A percentile compares a stretch with the other conserved stretches of the same genome.
Conservation (phyloP, 2,888 invertebrate species). For the Rhingia rostrata region DNA sequence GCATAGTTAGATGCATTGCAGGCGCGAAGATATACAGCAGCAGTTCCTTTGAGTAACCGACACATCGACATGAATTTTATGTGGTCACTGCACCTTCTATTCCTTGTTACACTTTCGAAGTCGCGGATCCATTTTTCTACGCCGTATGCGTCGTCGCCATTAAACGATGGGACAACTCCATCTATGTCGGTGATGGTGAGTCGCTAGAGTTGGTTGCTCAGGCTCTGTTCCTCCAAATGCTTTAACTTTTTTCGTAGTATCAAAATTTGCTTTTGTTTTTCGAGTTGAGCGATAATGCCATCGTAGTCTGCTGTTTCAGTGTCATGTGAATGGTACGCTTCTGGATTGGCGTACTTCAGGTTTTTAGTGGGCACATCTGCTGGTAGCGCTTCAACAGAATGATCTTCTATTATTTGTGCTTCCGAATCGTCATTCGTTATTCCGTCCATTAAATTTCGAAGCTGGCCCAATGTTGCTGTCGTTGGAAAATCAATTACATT, state of each 20-base stretch:
- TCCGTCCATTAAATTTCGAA: background rate
- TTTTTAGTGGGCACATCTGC: background rate
- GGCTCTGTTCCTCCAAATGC: constrained; percentile 13
- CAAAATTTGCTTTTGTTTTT: background rate
- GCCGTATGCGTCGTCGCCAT: constrained; percentile 15
- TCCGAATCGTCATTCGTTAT: background rate
- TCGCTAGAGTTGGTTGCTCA: constrained; percentile 3
- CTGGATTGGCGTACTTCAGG: background rate
- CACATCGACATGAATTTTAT: constrained; percentile 17
- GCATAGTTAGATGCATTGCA: constrained; percentile 1
- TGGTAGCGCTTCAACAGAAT: background rate
- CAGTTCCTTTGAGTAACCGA: constrained; percentile 20
- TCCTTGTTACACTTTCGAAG: constrained; percentile 5
- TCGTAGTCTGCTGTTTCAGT: background rate
- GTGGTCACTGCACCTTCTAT: background rate
- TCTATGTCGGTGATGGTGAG: constrained; percentile 18
- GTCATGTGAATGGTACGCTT: background rate
- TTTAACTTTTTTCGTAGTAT: constrained; percentile 1
- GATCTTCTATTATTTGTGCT: background rate
- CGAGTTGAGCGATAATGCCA: background rate
- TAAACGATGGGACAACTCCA: constrained; percentile 11
- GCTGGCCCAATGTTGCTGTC: background rate
- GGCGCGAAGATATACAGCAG: constrained; percentile 18
- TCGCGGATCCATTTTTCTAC: constrained; percentile 14
- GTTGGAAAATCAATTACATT: background rate